Base-by-base conservation (phyloP, 2,888 invertebrate genomes). In the Lissonota sp. region DNA sequence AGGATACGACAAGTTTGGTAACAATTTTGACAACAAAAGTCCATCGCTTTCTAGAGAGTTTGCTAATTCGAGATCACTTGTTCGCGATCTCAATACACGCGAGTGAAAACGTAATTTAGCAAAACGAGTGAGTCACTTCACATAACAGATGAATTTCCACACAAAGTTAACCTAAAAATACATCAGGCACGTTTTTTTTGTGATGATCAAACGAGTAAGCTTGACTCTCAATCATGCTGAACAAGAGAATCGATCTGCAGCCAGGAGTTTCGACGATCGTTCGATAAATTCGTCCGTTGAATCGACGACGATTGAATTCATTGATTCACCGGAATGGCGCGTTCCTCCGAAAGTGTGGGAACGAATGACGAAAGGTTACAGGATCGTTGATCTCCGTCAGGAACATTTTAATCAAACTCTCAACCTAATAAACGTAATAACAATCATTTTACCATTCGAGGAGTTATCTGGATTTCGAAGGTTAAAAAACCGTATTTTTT, bases 391-490 rank as follows among this genome's bases (percentile, higher is more conserved):
- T 67, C 83, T 88, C 8, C 66, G 70, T 44, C n/a, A 66, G 55
- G 74, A 86, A 16, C 82, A 44, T 71, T 84, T 76, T 37, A 64
- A 66, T 37, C 80, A 83, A 46, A 83, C 84, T 10, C 39, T 87
- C 1, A 53, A 74, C 12, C 79, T 88, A 14, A 71, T 88, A 57
- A 84, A 75, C 79, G 88, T 89, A 88, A 80, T 81, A 62, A 26
- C 26, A 3, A 26, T 26, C 26, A 26, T 26, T 26, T 26, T 26
- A 26, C 26, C 3, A 26, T 26, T 26, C 26, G 26, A 26, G 26
- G 26, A 26, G 26, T 26, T 26, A 26, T 3, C 1, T 26, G 3
- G 26, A 26, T 26, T 26, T 26, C 26, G 26, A 26, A 26, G 26
- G 26, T 26, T 26, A 26, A 26, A 26, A 3, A 26, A 26, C 3